Percentiles rank a stretch among this genome's conserved stretches.
phyloP scores from a whole-genome alignment of 2,888 invertebrate genomes.

The Clostera curtula region DNA sequence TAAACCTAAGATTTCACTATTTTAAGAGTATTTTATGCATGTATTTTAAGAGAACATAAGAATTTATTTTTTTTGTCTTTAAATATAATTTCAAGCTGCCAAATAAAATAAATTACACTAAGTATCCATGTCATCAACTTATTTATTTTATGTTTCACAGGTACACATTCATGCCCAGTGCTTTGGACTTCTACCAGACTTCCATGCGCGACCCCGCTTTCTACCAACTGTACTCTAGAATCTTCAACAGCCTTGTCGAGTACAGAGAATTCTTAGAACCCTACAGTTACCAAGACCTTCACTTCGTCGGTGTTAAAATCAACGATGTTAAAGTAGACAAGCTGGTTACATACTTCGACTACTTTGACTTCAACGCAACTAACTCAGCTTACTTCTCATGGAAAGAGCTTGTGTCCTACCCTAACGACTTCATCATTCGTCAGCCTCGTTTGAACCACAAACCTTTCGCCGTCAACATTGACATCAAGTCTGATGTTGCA shows the following conservation, averaged over 20 bases:
- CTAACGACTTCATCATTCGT: slow-evolving; percentile 68
- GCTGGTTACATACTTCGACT: slow-evolving; percentile 79
- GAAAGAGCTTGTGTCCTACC: slow-evolving; percentile 45
- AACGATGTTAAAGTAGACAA: slow-evolving; percentile 76
- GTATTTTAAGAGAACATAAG: too few species aligned
- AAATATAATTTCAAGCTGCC: too few species aligned
- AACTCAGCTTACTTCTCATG: slow-evolving; percentile 57
- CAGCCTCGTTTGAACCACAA: slow-evolving; percentile 83
- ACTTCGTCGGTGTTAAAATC: slow-evolving; percentile 76
- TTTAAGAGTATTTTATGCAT: too few species aligned
- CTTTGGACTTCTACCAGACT: slow-evolving; percentile 78
- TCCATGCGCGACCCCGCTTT: slow-evolving; percentile 83
- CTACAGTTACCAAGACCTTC: slow-evolving; percentile 73
- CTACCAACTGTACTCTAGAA: slow-evolving; percentile 79
- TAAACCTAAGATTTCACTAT: too few species aligned
- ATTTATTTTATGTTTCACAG: slow-evolving; percentile 28
- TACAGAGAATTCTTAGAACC: slow-evolving; percentile 75
- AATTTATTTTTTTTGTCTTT: too few species aligned
- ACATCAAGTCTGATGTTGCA: slow-evolving; percentile 74
- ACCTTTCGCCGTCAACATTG: slow-evolving; percentile 76
- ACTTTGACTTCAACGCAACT: slow-evolving; percentile 76
- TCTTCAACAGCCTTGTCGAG: slow-evolving; percentile 72
- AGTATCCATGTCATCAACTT: too few species aligned
- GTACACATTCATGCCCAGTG: slow-evolving; percentile 65
- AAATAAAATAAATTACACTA: too few species aligned